Conservation (phyloP, 1,140 invertebrate species). For the Trachymyrmex cornetzi region DNA sequence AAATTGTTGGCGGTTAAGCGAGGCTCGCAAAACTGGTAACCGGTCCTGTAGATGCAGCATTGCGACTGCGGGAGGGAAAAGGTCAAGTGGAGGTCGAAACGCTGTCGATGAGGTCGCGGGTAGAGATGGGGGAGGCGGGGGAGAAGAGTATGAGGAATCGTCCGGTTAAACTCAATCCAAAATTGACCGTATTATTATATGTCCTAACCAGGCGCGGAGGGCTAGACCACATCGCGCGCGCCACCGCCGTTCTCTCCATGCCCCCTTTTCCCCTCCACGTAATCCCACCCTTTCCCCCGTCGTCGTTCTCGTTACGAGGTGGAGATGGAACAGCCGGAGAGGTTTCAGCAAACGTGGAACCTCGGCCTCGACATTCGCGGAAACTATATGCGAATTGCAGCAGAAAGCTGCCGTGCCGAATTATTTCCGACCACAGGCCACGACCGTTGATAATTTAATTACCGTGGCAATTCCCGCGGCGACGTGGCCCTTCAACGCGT, state of each 20-base stretch:
- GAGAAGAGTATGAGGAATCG: constrained; percentile 66
- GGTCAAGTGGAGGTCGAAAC: constrained; percentile 70
- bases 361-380: constrained; percentile 74
- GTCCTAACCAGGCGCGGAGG: constrained; percentile 75
- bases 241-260: background rate
- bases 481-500: constrained; percentile 65
- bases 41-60: constrained; percentile 67
- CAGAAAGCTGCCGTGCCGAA: constrained; percentile 82
- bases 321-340: constrained; percentile 58
- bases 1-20: constrained; percentile 85
- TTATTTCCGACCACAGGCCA: constrained; percentile 84
- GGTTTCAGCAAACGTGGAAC: constrained; percentile 72
- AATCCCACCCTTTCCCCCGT: constrained; percentile 39
- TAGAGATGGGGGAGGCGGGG: constrained; percentile 11
- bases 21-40: constrained; percentile 80
- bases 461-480: constrained; percentile 78
- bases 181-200: constrained; percentile 85
- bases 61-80: constrained; percentile 60
- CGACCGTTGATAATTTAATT: constrained; percentile 84
- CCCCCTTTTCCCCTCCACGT: constrained; percentile 25
- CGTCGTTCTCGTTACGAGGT: constrained; percentile 62
- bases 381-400: constrained; percentile 80
- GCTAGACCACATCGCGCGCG: constrained; percentile 72
- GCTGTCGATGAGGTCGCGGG: constrained; percentile 63
- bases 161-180: constrained; percentile 81